Conservation (phyloP, 1,140 invertebrate genomes). For the Aphelenchoides fujianensis region DNA sequence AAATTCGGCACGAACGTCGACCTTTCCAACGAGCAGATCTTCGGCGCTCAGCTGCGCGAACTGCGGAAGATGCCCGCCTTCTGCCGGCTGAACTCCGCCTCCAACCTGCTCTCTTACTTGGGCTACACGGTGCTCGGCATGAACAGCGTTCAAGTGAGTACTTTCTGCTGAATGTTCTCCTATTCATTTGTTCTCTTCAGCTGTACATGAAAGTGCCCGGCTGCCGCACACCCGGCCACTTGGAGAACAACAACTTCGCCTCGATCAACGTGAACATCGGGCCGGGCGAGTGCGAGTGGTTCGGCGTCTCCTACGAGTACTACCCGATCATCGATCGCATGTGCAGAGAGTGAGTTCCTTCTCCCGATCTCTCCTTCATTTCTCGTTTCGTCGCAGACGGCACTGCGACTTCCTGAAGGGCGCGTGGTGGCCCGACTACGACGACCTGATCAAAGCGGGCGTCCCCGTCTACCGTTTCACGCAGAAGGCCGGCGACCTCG, state of each 20-base stretch:
- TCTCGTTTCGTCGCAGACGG: conserved; percentile 73
- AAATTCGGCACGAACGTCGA: conserved; percentile 99
- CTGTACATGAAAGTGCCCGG: conserved; percentile 71
- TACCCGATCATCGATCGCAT: conserved; percentile 87
- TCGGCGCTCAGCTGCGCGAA: conserved; percentile 86
- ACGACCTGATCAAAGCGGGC: conserved; percentile 87
- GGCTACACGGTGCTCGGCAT: conserved; percentile 97
- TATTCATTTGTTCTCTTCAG: too few relatives aligned
- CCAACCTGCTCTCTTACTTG: conserved; percentile 96
- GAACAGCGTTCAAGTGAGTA: conserved; percentile 99
- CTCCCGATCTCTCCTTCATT: too few relatives aligned
- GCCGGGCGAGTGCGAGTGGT: conserved; percentile 97
- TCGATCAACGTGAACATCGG: conserved; percentile 99
- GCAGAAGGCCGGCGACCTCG: conserved; percentile 94
- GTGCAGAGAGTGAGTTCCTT: conserved; percentile 79
- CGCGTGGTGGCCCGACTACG: conserved; percentile 97
- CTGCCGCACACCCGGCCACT: conserved; percentile 88
- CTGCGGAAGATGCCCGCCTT: conserved; percentile 93
- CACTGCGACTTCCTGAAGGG: conserved; percentile 93
- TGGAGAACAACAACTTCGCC: conserved; percentile 99
- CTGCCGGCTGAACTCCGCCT: conserved; percentile 68
- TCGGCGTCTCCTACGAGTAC: conserved; percentile 93
- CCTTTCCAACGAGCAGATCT: conserved; percentile 93
- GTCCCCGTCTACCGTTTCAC: conserved; percentile 96
- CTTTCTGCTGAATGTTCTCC: too few relatives aligned